Base-by-base conservation (phyloP, 2,888 invertebrate genomes). In the Pogonocherus hispidulus region DNA sequence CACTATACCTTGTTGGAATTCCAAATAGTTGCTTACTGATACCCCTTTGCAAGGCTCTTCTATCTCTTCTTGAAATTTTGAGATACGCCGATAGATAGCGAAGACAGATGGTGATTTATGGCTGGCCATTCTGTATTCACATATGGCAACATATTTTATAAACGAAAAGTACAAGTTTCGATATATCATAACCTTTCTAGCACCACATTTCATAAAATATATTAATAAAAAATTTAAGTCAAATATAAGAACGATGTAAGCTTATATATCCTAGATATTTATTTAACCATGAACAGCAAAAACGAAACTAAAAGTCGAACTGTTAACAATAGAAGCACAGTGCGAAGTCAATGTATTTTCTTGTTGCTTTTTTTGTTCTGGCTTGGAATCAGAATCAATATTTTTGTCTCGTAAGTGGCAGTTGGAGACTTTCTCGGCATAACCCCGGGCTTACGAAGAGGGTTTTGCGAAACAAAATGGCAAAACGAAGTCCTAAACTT, bases 401-500 rank as follows among this genome's bases (percentile, higher is more conserved):
- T 72, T 66, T 67, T 72, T 60, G 69, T 70, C 62, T 63, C 65
- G 65, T 41, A 44, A 59, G 51, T 59, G 44, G 63, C 19, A 57
- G 57, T 59, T 55, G 52, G 37, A 11, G 57, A 41, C 20, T 64
- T 64, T 49, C 44, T 52, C 19, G 37, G 27, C 51, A 49, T 51
- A 56, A 66, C 69, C 27, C 14, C 47, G 32, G 71, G 72, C 66
- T 65, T 64, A 67, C 65, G 59, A 60, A 56, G 57, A 56, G 16
- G 67, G 44, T 51, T 67, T 67, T 63, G 66, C 63, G 67, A 65
- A 69, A 74, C 71, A 63, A 72, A 74, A 71, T 56, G 64, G 56
- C 67, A 49, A 69, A 68, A 65, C 64, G 60, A 63, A 67, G 46
- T 72, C 66, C 59, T 72, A 74, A 72, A 72, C 71, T 70, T 57